Evolutionary conservation across 2,888 invertebrate species (phyloP), one percentile per base, ranked within the genome.

Genomic region (Ennomos erosarius): DNA sequence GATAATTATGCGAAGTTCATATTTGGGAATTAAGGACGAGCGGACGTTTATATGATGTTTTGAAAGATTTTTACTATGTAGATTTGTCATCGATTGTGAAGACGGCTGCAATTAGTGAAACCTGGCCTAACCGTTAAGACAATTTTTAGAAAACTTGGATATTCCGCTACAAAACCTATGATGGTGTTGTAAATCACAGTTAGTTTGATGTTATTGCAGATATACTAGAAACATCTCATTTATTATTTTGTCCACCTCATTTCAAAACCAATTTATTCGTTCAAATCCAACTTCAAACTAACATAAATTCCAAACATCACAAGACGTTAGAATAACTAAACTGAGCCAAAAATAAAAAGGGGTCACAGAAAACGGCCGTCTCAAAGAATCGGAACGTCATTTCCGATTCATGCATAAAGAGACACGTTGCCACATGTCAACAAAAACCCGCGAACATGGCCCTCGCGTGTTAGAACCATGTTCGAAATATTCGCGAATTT

Each of bases 401-500:
- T 77, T 74, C 73, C 69, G 67, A 77, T 79, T 75, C 82, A 70
- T 81, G 84, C 81, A 85, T 85, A 84, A 84, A 73, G 73, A 78
- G 79, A 81, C 82, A 82, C 69, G 78, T 67, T 75, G 70, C 72
- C 67, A 75, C 75, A 78, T 76, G 76, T 73, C 68, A 50, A 69
- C 79, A 82, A 82, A 79, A 80, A 81, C 69, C 59, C 50, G 50
- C 61, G 65, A 39, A 75, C 78, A 79, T 74, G 75, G 61, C 43
- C 68, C 58, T 53, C 45, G 57, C 75, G 76, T 78, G 81, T 81
- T 78, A 78, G 76, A 79, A 67, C 47, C 68, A 71, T 77, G 80
- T 78, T 72, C 64, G 56, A 46, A 26, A 55, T 69, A 57, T 53
- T 45, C 49, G 55, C 54, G 59, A 59, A 59, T 49, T 53, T 59